phyloP scores from a whole-genome alignment of 2,797 vertebrate genomes.

The Acanthurus tractus region DNA sequence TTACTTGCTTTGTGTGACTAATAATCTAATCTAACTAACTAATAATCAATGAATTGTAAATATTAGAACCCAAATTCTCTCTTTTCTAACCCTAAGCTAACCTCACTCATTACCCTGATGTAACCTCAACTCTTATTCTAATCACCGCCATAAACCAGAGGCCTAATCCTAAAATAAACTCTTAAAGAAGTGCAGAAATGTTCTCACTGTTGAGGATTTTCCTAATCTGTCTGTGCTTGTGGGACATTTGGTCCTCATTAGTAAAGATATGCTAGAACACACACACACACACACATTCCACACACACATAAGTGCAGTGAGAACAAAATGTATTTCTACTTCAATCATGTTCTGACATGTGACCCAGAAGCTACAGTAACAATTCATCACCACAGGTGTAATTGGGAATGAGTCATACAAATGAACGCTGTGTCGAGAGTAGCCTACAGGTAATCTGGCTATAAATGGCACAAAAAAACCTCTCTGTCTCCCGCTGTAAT shows the following conservation, averaged over 20 bases:
- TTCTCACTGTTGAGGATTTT: constrained; percentile 68
- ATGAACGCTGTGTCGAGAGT: constrained; percentile 52
- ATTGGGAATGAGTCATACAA: constrained; percentile 74
- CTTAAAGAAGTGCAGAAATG: constrained; percentile 64
- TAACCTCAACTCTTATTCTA: constrained; percentile 66
- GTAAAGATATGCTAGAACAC: constrained; percentile 53
- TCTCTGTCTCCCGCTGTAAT: constrained; percentile 54
- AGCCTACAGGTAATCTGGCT: constrained; percentile 72
- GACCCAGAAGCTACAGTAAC: constrained; percentile 57
- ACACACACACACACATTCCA: constrained; percentile 26
- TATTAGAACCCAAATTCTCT: constrained; percentile 3
- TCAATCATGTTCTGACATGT: constrained; percentile 64
- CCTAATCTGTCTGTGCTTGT: constrained; percentile 69
- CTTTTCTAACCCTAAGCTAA: constrained; percentile 47
- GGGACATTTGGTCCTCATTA: constrained; percentile 68
- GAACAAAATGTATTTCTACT: constrained; percentile 37
- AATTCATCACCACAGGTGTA: constrained; percentile 72
- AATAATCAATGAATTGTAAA: constrained; percentile 27
- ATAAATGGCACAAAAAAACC: constrained; percentile 69
- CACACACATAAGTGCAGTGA: constrained; percentile 23
- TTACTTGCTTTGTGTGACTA: constrained; percentile 25
- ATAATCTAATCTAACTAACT: too few species aligned
- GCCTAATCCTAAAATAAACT: constrained; percentile 75
- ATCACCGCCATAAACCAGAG: constrained; percentile 61
- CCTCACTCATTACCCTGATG: constrained; percentile 66